A percentile compares a stretch with the other conserved stretches of the same genome.
Evolutionary conservation across 2,113 vertebrate species (phyloP).

Genomic region (Opisthocomus hoazin): DNA sequence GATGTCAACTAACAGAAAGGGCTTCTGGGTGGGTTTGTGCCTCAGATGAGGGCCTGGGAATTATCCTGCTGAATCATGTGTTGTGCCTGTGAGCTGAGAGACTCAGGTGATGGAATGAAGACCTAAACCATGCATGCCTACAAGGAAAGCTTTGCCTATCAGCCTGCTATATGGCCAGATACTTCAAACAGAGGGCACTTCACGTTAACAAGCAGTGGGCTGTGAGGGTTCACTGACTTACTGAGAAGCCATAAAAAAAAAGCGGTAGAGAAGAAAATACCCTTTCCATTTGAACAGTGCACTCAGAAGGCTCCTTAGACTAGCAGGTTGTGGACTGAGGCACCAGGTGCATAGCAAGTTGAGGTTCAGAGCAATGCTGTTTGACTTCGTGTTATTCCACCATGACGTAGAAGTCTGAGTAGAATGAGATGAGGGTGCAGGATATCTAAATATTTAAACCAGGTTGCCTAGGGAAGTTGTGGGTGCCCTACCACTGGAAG

Average conservation of each 20-base stretch:
- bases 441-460: rapidly evolving
- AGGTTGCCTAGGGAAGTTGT: not conserved
- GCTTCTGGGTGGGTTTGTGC: not conserved
- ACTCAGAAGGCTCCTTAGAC: not conserved
- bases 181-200: not conserved
- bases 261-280: not conserved
- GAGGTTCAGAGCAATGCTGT: not conserved
- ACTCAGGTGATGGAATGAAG: not conserved
- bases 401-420: not conserved
- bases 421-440: not conserved
- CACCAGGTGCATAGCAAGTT: not conserved
- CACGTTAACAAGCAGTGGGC: not conserved
- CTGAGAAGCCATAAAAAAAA: not conserved
- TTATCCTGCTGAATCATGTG: rapidly evolving
- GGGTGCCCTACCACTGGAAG: not conserved
- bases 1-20: not conserved
- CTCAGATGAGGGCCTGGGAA: rapidly evolving
- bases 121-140: not conserved
- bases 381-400: not conserved
- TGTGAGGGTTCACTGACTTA: not conserved
- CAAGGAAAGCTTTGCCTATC: not conserved
- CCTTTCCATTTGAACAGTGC: not conserved
- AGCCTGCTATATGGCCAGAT: not conserved
- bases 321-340: not conserved
- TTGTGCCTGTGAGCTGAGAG: rapidly evolving